Base-by-base conservation (phyloP, 2,113 vertebrate genomes). In the Nettapus auritus region DNA sequence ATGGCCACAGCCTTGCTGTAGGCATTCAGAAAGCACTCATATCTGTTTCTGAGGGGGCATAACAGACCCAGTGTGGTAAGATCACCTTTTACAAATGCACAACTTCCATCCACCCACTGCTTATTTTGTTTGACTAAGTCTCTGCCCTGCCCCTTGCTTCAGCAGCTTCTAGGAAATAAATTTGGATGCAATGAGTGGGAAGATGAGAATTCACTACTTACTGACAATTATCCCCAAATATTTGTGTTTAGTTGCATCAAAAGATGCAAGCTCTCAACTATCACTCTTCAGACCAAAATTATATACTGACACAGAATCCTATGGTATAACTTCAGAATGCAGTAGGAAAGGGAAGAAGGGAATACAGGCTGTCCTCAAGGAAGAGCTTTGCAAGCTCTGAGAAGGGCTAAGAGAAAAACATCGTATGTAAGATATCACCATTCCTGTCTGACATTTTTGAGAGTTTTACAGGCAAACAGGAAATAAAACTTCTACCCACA, bases 401-500 rank as follows among this genome's bases (percentile, higher is more conserved):
- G 60, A 86, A 86, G n/a, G 74, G 20, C 52, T 68, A n/a, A 53
- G 56, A 56, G 59, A 87, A 68, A 76, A 84, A 87, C 89, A 95
- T 36, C 62, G 7, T 33, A 75, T 50, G 33, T 36, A 86, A 92
- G 89, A 87, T 87, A 94, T 8, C 60, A 57, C 42, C 56, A 63
- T 22, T 31, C 29, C n/a, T 50, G 6, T 64, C 68, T 90, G 92
- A 91, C 76, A 90, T 94, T 95, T 91, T 68, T 88, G 69, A 1
- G 2, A 78, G 62, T 84, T 80, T 86, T 83, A 69, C 12, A 57
- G 66, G 68, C 48, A 90, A 78, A 82, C 48, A 92, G 60, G 50
- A 95, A 86, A 93, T 78, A 79, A 71, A 84, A 57, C 73, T 79
- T 77, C 66, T 84, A 82, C 83, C 64, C 38, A 78, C 90, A 85